Evolutionary conservation across 2,888 invertebrate species (phyloP).

Genomic region (Dione juno): DNA sequence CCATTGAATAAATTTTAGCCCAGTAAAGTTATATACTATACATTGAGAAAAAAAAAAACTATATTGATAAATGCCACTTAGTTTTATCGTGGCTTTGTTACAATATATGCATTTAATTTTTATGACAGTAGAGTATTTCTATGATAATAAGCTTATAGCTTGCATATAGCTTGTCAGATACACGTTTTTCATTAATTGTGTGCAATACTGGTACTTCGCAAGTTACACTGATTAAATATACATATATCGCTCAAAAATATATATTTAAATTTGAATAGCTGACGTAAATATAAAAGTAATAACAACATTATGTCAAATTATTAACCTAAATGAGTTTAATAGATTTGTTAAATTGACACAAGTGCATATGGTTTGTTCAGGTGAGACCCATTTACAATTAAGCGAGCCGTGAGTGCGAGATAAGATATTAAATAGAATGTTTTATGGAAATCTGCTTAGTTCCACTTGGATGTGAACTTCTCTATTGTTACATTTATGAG

Average conservation of each 20-base stretch:
- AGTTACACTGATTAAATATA: not conserved
- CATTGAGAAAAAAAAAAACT: not conserved
- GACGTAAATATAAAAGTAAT: constrained; percentile 26
- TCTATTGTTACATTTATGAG: constrained; percentile 11
- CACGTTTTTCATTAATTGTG: not conserved
- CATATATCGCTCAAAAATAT: not conserved
- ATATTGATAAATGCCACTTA: not conserved
- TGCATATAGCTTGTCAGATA: not conserved
- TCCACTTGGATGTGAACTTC: constrained; percentile 9
- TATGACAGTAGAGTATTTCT: not conserved
- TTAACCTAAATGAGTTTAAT: constrained; percentile 16
- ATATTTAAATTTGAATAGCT: not conserved
- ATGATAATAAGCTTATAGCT: not conserved
- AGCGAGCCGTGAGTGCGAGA: constrained; percentile 30
- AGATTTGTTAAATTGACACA: constrained; percentile 29
- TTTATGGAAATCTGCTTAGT: constrained; percentile 24
- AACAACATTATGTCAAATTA: constrained; percentile 17
- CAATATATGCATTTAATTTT: not conserved
- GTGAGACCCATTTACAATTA: constrained; percentile 40
- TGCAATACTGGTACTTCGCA: not conserved
- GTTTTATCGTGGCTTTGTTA: not conserved
- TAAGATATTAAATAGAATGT: constrained; percentile 34
- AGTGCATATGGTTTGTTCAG: constrained; percentile 37
- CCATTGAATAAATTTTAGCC: not conserved
- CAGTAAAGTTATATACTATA: not conserved